Evolutionary conservation across 1,140 invertebrate genomes (phyloP).

Genomic region (Centruroides sculpturatus): DNA sequence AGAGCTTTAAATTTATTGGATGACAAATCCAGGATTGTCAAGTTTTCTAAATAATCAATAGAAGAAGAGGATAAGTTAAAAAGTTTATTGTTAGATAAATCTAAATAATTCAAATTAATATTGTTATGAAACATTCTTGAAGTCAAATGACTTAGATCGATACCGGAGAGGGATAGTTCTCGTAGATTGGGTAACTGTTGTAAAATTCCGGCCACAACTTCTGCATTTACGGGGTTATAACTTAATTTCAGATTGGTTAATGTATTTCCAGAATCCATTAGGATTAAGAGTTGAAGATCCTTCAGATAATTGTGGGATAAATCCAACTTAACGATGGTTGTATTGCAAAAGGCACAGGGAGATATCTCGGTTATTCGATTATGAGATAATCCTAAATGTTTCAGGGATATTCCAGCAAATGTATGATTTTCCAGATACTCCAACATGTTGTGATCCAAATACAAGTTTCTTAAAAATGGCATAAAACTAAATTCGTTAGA

Average conservation of each 20-base stretch:
- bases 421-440: conserved; percentile 48
- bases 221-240: conserved; percentile 40
- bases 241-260: conserved; percentile 46
- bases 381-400: conserved; percentile 40
- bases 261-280: conserved; percentile 41
- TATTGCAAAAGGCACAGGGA: conserved; percentile 47
- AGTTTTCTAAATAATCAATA: conserved; percentile 36
- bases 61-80: conserved; percentile 35
- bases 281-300: conserved; percentile 41
- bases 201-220: conserved; percentile 33
- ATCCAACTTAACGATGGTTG: conserved; percentile 46
- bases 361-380: conserved; percentile 56
- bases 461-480: conserved; percentile 40
- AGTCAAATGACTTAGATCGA: neutral
- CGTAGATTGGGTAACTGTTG: conserved; percentile 39
- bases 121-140: conserved; percentile 11
- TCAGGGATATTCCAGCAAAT: conserved; percentile 39
- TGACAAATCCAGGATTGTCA: conserved; percentile 43
- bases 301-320: conserved; percentile 52
- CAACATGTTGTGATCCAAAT: conserved; percentile 56
- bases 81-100: conserved; percentile 32
- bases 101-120: conserved; percentile 13
- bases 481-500: conserved; percentile 29
- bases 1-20: conserved; percentile 43
- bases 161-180: conserved; percentile 37